Base-by-base conservation (phyloP, 2,888 invertebrate genomes). In the Agapostemon virescens region DNA sequence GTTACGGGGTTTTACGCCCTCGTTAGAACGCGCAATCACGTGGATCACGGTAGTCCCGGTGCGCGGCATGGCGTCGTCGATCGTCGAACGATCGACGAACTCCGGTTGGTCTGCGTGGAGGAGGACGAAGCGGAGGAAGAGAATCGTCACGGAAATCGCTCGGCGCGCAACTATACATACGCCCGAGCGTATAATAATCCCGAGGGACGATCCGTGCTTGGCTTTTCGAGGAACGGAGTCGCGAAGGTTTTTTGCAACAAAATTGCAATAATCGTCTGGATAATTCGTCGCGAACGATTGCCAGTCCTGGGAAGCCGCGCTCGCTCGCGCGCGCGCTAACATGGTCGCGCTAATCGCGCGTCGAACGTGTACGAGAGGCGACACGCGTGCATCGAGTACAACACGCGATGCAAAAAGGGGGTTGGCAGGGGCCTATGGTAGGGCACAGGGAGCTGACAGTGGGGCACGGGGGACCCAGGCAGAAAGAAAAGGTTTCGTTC, bases 261-360 rank as follows among this genome's bases (percentile, higher is more conserved):
- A 78, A 78, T 84, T 69, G 74, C 73, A 73, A 78, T 76, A 74
- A 84, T 84, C 78, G 40, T 49, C 45, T n/a, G 61, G 33, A 63
- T 58, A 73, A 74, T 81, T 68, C 58, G 40, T 72, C 77, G 64
- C 66, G 71, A 80, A 61, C 63, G 23, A 42, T n/a, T n/a, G 9
- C 20, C 6, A n/a, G 40, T 13, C 30, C 6, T 9, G 49, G 61
- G 20, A n/a, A 33, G 17, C 49, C 30, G 58, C n/a, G n/a, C n/a
- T n/a, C n/a, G n/a, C n/a, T n/a, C n/a, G n/a, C n/a, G n/a, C n/a
- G n/a, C 40, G 68, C 42, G 77, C 40, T 70, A 69, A 77, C 63
- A 67, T 52, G 75, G 42, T 58, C 61, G 42, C 40, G 70, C 38
- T 55, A 69, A 74, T 71, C 61, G 63, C 68, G 68, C 45, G 66